These are phyloP conservation scores for Lytechinus variegatus DNA, from an alignment of 35 echinoderm and acorn worm species.

Conservation along the genomic window DNA sequence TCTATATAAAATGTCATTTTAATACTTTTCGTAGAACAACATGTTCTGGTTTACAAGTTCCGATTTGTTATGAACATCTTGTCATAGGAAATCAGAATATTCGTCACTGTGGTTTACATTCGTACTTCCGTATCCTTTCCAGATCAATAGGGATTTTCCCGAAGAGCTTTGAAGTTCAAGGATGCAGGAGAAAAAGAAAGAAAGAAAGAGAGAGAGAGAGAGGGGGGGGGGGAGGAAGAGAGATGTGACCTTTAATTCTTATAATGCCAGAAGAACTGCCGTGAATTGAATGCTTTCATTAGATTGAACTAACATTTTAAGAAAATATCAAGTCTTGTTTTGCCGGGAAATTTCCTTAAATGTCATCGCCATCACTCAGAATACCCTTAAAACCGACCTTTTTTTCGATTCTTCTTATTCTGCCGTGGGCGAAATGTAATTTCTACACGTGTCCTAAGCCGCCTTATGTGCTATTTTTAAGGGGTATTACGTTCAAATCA, in stretches of 20 bases:
- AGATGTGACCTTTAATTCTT: neutral
- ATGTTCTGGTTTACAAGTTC: no score
- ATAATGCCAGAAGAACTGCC: neutral
- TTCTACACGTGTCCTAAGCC: neutral
- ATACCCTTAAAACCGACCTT: neutral
- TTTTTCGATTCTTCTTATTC: neutral
- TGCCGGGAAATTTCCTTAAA: neutral
- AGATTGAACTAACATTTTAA: neutral
- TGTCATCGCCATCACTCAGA: neutral
- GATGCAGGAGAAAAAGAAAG: neutral
- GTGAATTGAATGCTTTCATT: neutral
- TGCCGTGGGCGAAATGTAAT: neutral
- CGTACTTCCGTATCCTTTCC: neutral
- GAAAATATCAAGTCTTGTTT: constrained; percentile 6
- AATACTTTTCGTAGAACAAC: no score
- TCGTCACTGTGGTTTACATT: neutral
- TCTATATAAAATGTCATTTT: no score
- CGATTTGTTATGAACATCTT: no score
- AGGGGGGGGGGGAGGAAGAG: neutral
- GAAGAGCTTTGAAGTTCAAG: constrained; percentile 2
- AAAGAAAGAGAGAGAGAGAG: no score
- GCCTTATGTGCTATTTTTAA: neutral
- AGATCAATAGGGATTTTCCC: neutral
- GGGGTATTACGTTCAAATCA: neutral
- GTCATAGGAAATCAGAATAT: neutral